phyloP scores from a whole-genome alignment of 2,797 vertebrate genomes.

The Anniella stebbinsi region DNA sequence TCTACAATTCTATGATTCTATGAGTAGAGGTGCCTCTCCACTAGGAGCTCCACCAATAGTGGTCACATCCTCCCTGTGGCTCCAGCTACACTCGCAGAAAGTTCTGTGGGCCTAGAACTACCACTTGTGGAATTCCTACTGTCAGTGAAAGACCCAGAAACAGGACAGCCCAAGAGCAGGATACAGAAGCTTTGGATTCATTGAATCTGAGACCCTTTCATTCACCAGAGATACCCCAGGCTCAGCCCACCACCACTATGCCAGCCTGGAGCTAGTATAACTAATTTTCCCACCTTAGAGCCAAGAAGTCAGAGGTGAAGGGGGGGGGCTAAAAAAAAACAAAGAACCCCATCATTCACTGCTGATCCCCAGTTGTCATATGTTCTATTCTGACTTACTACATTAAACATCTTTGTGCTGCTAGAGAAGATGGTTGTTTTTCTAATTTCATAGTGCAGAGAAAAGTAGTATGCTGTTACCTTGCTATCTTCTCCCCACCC shows the following conservation, averaged over 20 bases:
- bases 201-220: too few species aligned
- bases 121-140: background rate
- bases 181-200: too few species aligned
- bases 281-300: too few species aligned
- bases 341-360: background rate
- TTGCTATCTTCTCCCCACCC: background rate
- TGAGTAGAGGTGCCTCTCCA: background rate
- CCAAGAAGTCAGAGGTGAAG: too few species aligned
- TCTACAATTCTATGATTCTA: too few species aligned
- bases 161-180: too few species aligned
- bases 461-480: background rate
- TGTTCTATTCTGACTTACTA: background rate
- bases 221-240: too few species aligned
- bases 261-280: background rate
- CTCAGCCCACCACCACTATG: background rate
- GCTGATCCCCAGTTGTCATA: background rate
- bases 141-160: too few species aligned
- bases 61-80: background rate
- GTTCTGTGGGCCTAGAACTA: background rate
- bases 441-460: background rate
- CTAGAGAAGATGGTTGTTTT: background rate
- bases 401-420: background rate
- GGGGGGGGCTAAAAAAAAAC: background rate
- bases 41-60: background rate
- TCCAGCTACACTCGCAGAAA: background rate